Conservation (phyloP, 2,888 invertebrate genomes). For the Thereva nobilitata region DNA sequence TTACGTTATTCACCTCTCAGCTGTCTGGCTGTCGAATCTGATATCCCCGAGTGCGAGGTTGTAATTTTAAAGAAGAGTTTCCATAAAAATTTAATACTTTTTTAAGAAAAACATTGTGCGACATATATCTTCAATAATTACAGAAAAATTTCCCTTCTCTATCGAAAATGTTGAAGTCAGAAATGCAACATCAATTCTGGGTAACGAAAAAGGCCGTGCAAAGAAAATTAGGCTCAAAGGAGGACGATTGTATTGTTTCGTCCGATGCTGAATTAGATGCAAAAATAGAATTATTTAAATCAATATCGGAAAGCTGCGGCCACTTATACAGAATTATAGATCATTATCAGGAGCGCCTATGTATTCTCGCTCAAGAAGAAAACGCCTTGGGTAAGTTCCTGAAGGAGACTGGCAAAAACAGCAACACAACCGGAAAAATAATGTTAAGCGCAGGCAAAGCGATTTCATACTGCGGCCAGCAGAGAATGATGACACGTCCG, state of each 20-base stretch:
- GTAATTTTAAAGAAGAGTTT: too few relatives aligned
- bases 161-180: constrained; percentile 55
- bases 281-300: constrained; percentile 90
- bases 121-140: too few relatives aligned
- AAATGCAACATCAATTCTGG: constrained; percentile 97
- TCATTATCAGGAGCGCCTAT: constrained; percentile 90
- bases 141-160: background rate
- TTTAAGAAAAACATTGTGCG: too few relatives aligned
- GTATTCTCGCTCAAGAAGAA: constrained; percentile 93
- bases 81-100: too few relatives aligned
- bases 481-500: constrained; percentile 82
- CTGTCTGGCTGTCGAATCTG: too few relatives aligned
- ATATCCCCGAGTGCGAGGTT: too few relatives aligned
- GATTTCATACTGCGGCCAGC: constrained; percentile 87
- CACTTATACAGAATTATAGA: constrained; percentile 87
- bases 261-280: constrained; percentile 97
- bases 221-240: constrained; percentile 91
- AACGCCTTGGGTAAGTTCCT: constrained; percentile 92
- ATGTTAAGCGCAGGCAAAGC: constrained; percentile 85
- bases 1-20: too few relatives aligned
- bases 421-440: constrained; percentile 83
- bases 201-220: constrained; percentile 95
- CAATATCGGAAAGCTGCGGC: constrained; percentile 87
- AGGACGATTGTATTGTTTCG: constrained; percentile 94
- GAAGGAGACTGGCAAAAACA: constrained; percentile 88